These are phyloP conservation scores for Liolophura sinensis DNA, from an alignment of 1,140 invertebrate genomes.

Conservation along the genomic window DNA sequence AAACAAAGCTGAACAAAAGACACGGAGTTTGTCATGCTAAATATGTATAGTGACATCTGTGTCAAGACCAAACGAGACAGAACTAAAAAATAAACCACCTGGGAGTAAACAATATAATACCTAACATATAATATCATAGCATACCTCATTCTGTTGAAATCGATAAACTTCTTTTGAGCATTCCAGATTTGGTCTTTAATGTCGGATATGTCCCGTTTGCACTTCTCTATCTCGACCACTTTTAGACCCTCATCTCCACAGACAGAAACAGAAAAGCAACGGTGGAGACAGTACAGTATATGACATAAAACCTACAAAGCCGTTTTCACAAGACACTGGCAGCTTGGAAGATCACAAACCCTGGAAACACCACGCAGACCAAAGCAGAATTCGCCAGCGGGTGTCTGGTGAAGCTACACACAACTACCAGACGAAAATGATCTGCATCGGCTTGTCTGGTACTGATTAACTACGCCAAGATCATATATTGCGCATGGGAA, in stretches of 20 bases:
- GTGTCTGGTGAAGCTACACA: not conserved
- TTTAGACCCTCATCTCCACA: slow-evolving; percentile 55
- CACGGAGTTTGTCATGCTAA: too few relatives aligned
- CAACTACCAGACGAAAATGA: not conserved
- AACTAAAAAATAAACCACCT: too few relatives aligned
- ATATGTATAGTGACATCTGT: too few relatives aligned
- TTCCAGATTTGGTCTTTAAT: slow-evolving; percentile 55
- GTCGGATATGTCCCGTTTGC: slow-evolving; percentile 53
- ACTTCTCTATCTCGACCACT: slow-evolving; percentile 58
- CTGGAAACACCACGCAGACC: not conserved
- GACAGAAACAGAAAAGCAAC: slow-evolving; percentile 3
- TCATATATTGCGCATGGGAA: too few relatives aligned
- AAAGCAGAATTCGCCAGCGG: not conserved
- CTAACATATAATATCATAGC: not conserved
- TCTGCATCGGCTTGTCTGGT: not conserved
- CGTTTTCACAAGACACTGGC: not conserved
- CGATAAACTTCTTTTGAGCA: slow-evolving; percentile 53
- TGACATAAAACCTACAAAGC: not conserved
- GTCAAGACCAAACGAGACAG: too few relatives aligned
- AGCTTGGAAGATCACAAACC: not conserved
- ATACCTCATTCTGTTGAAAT: slow-evolving; percentile 53
- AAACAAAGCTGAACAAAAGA: too few relatives aligned
- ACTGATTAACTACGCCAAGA: too few relatives aligned
- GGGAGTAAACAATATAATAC: too few relatives aligned
- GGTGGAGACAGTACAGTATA: not conserved